Percentiles rank a stretch among this genome's conserved stretches.
These are phyloP conservation scores for Bungarus multicinctus DNA, from an alignment of 2,113 vertebrate species.

Conservation along the genomic window DNA sequence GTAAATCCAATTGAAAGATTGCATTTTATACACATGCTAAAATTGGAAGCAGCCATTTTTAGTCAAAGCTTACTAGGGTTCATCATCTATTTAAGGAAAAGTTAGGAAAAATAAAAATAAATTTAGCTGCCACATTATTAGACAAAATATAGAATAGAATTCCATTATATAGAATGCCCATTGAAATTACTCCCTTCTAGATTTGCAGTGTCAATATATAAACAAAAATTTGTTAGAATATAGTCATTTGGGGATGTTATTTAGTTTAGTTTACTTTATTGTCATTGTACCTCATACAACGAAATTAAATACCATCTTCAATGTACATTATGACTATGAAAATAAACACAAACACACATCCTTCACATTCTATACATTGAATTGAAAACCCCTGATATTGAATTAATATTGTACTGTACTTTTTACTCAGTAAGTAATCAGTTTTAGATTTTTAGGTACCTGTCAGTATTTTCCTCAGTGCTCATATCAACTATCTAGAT, in stretches of 20 bases:
- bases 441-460: neutral
- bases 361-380: no score
- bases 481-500: neutral
- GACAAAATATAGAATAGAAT: neutral
- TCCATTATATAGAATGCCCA: neutral
- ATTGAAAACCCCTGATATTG: no score
- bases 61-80: neutral
- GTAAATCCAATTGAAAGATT: neutral
- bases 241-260: neutral
- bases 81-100: neutral
- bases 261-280: no score
- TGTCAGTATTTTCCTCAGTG: neutral
- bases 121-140: neutral
- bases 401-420: no score
- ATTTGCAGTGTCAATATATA: neutral
- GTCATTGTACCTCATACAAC: no score
- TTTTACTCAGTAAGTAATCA: neutral
- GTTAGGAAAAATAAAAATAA: neutral
- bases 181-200: neutral
- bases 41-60: neutral
- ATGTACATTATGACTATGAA: no score
- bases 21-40: neutral
- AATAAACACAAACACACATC: no score
- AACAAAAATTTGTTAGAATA: neutral
- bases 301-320: no score